phyloP scores from a whole-genome alignment of 2,888 invertebrate species.

The Asteroscopus sphinx region DNA sequence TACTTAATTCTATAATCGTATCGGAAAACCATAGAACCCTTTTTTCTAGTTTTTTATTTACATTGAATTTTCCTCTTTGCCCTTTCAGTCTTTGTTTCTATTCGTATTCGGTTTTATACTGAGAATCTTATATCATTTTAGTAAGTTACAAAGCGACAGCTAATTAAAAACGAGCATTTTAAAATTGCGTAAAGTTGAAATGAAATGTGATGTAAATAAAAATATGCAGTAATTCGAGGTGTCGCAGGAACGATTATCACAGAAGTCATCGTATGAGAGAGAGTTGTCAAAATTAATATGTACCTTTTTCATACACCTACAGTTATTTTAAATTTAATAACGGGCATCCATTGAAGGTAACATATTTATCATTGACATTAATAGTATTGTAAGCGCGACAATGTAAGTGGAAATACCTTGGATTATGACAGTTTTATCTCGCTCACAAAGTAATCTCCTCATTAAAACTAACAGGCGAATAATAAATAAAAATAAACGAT shows the following conservation, averaged over 20 bases:
- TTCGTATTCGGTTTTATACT: slow-evolving; percentile 1
- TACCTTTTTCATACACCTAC: slow-evolving; percentile 27
- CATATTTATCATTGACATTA: slow-evolving; percentile 57
- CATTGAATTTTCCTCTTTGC: slow-evolving; percentile 7
- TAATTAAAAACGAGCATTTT: slow-evolving; percentile 28
- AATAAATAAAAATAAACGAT: slow-evolving; percentile 61
- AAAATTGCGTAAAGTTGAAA: slow-evolving; percentile 13
- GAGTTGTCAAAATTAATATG: slow-evolving; percentile 37
- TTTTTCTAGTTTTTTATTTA: slow-evolving; percentile 14
- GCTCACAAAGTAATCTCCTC: slow-evolving; percentile 54
- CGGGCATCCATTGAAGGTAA: slow-evolving; percentile 41
- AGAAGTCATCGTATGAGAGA: slow-evolving; percentile 20
- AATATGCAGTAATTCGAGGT: slow-evolving; percentile 33
- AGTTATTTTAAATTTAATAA: slow-evolving; percentile 46
- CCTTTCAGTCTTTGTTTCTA: slow-evolving; percentile 1
- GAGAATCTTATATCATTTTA: slow-evolving; percentile 8
- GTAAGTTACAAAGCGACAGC: slow-evolving; percentile 3
- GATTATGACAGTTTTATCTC: slow-evolving; percentile 61
- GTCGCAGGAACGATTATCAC: slow-evolving; percentile 33
- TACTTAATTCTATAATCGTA: slow-evolving; percentile 18
- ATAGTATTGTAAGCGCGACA: slow-evolving; percentile 55
- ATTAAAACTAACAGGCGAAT: slow-evolving; percentile 58
- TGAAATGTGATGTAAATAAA: slow-evolving; percentile 24
- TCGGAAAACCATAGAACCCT: slow-evolving; percentile 15
- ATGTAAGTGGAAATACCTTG: slow-evolving; percentile 53